Evolutionary conservation across 2,888 invertebrate species (phyloP).

Genomic region (Temnothorax rugatulus): DNA sequence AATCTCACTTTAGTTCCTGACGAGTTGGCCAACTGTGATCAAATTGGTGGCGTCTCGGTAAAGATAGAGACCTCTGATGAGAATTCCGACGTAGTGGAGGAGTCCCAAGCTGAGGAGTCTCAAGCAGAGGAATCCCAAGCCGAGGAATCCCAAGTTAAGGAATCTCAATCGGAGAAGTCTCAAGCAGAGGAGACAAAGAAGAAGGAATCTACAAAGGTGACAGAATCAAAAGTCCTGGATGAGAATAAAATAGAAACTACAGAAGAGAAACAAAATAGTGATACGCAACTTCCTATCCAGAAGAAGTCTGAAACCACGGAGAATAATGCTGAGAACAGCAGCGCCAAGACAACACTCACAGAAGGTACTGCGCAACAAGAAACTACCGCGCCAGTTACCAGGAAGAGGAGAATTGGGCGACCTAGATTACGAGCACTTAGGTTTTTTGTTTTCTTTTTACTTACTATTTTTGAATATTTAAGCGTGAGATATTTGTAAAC

Average conservation of each 20-base stretch:
- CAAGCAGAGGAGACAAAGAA: conserved; percentile 50
- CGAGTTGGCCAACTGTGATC: conserved; percentile 82
- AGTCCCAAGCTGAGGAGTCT: conserved; percentile 87
- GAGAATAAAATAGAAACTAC: conserved; percentile 44
- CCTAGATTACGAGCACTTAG: conserved; percentile 79
- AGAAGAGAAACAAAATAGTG: conserved; percentile 28
- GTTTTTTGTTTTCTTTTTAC: conserved; percentile 67
- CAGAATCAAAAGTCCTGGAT: conserved; percentile 45
- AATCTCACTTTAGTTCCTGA: conserved; percentile 84
- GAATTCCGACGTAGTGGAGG: conserved; percentile 84
- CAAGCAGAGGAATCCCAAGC: conserved; percentile 32
- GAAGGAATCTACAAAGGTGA: conserved; percentile 17
- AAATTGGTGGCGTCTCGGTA: conserved; percentile 84
- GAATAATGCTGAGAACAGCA: conserved; percentile 60
- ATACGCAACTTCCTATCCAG: conserved; percentile 23
- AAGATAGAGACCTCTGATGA: conserved; percentile 84
- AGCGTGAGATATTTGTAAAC: conserved; percentile 56
- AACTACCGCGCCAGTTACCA: conserved; percentile 70
- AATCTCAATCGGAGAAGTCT: conserved; percentile 87
- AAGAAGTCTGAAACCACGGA: conserved; percentile 58
- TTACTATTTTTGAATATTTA: conserved; percentile 27
- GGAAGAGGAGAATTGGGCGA: conserved; percentile 79
- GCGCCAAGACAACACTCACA: conserved; percentile 23
- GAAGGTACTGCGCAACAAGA: conserved; percentile 64
- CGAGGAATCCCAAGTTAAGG: conserved; percentile 73